Percentiles rank a stretch among this genome's conserved stretches.
Conservation (phyloP, 2,888 invertebrate genomes). For the Brachyptera risi region DNA sequence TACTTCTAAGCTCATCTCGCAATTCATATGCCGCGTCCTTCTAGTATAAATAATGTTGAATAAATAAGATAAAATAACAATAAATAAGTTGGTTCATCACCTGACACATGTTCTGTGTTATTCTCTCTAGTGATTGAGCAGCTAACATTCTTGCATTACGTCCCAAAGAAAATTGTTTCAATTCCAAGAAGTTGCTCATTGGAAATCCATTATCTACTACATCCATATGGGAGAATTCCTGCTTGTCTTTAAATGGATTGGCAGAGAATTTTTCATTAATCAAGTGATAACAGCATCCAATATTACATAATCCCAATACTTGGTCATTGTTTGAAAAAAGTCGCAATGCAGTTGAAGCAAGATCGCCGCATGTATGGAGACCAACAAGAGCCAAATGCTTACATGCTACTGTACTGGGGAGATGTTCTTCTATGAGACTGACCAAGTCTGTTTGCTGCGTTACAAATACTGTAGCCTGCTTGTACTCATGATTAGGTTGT, state of each 20-base stretch:
- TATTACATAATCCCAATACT: slow-evolving; percentile 64
- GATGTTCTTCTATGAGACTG: slow-evolving; percentile 40
- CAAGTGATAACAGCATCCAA: slow-evolving; percentile 89
- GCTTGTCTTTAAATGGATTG: slow-evolving; percentile 42
- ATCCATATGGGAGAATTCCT: slow-evolving; percentile 38
- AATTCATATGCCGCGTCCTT: too few species aligned
- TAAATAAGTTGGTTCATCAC: too few species aligned
- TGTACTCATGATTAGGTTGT: too few species aligned
- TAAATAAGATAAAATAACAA: too few species aligned
- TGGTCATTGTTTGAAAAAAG: slow-evolving; percentile 57
- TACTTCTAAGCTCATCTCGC: too few species aligned
- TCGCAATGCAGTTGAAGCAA: slow-evolving; percentile 67
- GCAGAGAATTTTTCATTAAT: slow-evolving; percentile 56
- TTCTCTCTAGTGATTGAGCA: slow-evolving; percentile 75
- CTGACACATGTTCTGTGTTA: slow-evolving; percentile 41
- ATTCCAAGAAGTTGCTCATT: slow-evolving; percentile 57
- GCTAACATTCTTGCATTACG: slow-evolving; percentile 82
- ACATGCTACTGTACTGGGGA: neutral
- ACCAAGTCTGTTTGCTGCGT: slow-evolving; percentile 55
- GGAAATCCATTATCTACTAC: slow-evolving; percentile 58
- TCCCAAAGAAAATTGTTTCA: slow-evolving; percentile 53
- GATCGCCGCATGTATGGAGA: slow-evolving; percentile 85
- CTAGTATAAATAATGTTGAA: too few species aligned
- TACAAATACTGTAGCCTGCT: slow-evolving; percentile 59
- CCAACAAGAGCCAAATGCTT: slow-evolving; percentile 52